phyloP scores from a whole-genome alignment of 2,888 invertebrate species.

The Clunio marinus region DNA sequence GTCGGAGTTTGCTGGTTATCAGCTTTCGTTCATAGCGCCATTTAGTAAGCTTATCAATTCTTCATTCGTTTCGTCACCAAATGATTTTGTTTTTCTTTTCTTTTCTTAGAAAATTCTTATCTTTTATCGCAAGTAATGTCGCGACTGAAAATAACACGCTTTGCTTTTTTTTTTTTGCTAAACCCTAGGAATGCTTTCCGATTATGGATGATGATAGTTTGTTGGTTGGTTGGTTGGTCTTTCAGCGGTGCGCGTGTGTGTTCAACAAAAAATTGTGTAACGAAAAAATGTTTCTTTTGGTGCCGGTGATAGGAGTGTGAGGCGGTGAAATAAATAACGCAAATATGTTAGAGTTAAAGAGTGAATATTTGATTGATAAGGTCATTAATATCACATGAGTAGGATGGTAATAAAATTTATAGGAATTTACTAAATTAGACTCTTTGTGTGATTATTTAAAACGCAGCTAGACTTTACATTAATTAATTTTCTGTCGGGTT shows the following conservation, averaged over 20 bases:
- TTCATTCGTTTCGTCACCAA: not conserved
- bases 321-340: too few species aligned
- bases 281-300: too few species aligned
- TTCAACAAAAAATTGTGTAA: too few species aligned
- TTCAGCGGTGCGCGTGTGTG: too few species aligned
- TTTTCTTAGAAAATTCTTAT: not conserved
- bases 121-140: not conserved
- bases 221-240: too few species aligned
- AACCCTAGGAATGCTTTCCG: too few species aligned
- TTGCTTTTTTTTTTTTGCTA: too few species aligned
- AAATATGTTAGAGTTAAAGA: not conserved
- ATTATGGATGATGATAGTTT: too few species aligned
- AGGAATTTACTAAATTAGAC: not conserved
- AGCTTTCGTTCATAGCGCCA: constrained; percentile 6
- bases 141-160: not conserved
- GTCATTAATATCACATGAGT: not conserved
- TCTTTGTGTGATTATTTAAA: not conserved
- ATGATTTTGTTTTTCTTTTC: not conserved
- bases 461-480: not conserved
- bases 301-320: too few species aligned
- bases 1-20: not conserved
- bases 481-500: not conserved
- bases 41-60: not conserved
- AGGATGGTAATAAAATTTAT: not conserved
- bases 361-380: constrained; percentile 10